A percentile compares a stretch with the other conserved stretches of the same genome.
phyloP scores from a whole-genome alignment of 1,140 invertebrate genomes.

The Eurosta solidaginis region DNA sequence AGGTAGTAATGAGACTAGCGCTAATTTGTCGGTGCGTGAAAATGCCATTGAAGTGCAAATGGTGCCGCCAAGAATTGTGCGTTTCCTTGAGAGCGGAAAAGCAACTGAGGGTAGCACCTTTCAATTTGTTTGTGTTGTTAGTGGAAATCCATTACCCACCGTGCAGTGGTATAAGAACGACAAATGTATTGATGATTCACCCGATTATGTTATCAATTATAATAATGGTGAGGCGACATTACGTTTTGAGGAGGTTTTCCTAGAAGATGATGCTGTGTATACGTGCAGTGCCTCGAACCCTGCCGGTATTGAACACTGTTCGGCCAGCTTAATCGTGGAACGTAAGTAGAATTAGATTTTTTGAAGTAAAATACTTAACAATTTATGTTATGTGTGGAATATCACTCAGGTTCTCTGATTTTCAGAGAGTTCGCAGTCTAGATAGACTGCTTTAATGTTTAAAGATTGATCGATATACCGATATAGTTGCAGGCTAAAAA shows the following conservation, averaged over 20 bases:
- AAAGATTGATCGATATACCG: too few species aligned
- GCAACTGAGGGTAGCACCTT: slow-evolving; percentile 70
- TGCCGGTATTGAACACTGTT: slow-evolving; percentile 73
- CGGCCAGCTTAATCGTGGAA: slow-evolving; percentile 77
- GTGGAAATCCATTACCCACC: slow-evolving; percentile 75
- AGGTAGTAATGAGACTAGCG: slow-evolving; percentile 74
- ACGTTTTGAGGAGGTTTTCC: slow-evolving; percentile 68
- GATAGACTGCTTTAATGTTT: too few species aligned
- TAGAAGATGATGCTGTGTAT: slow-evolving; percentile 71
- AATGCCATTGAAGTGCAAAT: slow-evolving; percentile 64
- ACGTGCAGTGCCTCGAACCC: slow-evolving; percentile 74
- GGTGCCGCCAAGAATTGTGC: slow-evolving; percentile 68
- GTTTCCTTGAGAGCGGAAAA: slow-evolving; percentile 66
- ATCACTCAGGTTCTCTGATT: too few species aligned
- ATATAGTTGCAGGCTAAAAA: too few species aligned
- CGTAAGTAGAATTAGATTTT: slow-evolving; percentile 60
- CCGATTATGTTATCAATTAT: slow-evolving; percentile 67
- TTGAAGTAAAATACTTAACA: not conserved
- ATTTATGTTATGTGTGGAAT: not conserved
- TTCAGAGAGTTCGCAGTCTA: too few species aligned
- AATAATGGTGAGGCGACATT: slow-evolving; percentile 77
- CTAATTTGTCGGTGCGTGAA: slow-evolving; percentile 77
- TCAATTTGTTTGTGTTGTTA: slow-evolving; percentile 73
- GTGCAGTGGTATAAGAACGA: slow-evolving; percentile 78
- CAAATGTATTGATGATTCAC: slow-evolving; percentile 65